Percentiles rank a stretch among this genome's conserved stretches.
Evolutionary conservation across 2,797 vertebrate genomes (phyloP).

Genomic region (Hippocampus kuda): DNA sequence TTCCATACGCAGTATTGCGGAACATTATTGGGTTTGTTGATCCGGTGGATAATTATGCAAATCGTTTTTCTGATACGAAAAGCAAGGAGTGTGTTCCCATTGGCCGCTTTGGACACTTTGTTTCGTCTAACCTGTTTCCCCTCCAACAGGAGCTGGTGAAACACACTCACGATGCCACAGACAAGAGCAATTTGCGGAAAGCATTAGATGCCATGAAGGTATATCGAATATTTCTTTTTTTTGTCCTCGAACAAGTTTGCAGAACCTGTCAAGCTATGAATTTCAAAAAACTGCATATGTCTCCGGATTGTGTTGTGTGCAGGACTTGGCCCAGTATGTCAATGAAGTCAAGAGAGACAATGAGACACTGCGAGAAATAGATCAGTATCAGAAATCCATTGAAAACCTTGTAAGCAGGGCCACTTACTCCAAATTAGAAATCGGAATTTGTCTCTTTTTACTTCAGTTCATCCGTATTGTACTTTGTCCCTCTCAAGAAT

Average conservation of each 20-base stretch:
- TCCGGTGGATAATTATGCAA: neutral
- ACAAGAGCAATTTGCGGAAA: slow-evolving; percentile 80
- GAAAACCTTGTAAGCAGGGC: slow-evolving; percentile 82
- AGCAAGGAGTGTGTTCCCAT: neutral
- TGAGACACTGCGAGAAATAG: slow-evolving; percentile 89
- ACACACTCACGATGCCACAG: slow-evolving; percentile 77
- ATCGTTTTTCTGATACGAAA: neutral
- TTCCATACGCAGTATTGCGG: neutral
- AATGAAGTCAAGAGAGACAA: slow-evolving; percentile 99
- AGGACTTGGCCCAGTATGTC: slow-evolving; percentile 98
- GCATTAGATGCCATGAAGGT: slow-evolving; percentile 98
- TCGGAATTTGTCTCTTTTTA: neutral
- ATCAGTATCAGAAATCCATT: slow-evolving; percentile 93
- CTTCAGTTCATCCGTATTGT: neutral
- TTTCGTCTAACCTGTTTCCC: slow-evolving; percentile 10
- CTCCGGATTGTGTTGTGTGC: slow-evolving; percentile 11
- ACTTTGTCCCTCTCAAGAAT: slow-evolving; percentile 65
- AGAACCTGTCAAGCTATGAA: neutral
- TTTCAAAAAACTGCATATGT: neutral
- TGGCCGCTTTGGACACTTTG: neutral
- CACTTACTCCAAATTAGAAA: neutral
- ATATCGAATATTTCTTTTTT: neutral
- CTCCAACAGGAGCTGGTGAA: slow-evolving; percentile 84
- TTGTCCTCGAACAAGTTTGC: neutral
- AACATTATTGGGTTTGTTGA: neutral